These are phyloP conservation scores for Telmatherina bonti DNA, from an alignment of 2,797 vertebrate species.

Conservation along the genomic window DNA sequence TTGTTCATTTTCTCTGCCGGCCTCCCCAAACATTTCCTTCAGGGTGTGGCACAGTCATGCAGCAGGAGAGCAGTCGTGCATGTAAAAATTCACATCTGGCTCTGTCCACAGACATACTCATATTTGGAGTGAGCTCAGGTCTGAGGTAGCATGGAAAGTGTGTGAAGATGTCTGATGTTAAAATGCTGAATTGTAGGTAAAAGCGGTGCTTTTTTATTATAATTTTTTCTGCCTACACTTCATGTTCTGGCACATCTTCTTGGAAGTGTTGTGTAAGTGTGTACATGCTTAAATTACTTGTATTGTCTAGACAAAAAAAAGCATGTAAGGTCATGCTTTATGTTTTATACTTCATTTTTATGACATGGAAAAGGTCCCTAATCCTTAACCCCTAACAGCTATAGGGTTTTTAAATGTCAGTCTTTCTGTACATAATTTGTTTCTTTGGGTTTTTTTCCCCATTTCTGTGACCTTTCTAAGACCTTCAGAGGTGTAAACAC, in stretches of 20 bases:
- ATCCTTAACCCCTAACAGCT: no score
- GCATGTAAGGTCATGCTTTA: background rate
- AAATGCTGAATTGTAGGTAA: slow-evolving; percentile 1
- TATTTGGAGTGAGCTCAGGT: slow-evolving; percentile 26
- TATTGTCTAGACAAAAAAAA: background rate
- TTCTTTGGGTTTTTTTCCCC: background rate
- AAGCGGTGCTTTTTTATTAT: background rate
- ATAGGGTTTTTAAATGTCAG: background rate
- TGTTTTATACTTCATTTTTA: background rate
- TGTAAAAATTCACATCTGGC: slow-evolving; percentile 22
- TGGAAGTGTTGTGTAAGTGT: background rate
- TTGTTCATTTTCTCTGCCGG: slow-evolving; percentile 42
- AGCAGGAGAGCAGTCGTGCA: slow-evolving; percentile 37
- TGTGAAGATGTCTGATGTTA: slow-evolving; percentile 27
- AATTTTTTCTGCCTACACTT: background rate
- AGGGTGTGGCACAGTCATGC: slow-evolving; percentile 58
- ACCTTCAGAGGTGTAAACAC: background rate
- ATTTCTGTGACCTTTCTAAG: background rate
- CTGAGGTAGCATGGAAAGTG: background rate
- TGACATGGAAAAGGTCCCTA: background rate
- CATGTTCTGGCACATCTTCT: slow-evolving; percentile 2
- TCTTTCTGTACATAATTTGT: background rate
- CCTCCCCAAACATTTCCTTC: slow-evolving; percentile 36
- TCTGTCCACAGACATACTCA: slow-evolving; percentile 4
- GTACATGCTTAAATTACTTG: background rate